phyloP scores from a whole-genome alignment of 2,113 vertebrate genomes.

The Bombycilla garrulus region DNA sequence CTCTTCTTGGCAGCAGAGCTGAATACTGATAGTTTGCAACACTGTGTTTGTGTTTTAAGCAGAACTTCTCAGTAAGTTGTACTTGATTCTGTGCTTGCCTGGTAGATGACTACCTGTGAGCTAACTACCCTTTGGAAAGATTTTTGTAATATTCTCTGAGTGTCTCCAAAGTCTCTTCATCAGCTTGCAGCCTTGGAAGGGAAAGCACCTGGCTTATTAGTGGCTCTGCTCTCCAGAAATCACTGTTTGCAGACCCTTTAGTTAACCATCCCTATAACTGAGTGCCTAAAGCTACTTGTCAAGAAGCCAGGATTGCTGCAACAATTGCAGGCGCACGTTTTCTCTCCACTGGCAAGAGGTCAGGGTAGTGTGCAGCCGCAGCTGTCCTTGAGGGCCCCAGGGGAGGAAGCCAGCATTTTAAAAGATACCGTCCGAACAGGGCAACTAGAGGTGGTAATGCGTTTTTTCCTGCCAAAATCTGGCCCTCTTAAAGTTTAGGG shows the following conservation, averaged over 20 bases:
- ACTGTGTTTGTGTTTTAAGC: not conserved
- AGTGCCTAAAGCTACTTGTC: not conserved
- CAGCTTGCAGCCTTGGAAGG: not conserved
- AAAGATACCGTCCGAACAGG: not conserved
- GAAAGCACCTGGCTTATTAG: not conserved
- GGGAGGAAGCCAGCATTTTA: not conserved
- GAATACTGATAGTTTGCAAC: not conserved
- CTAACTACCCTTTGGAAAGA: not conserved
- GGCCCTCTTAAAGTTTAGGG: not conserved
- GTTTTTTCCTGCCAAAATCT: not conserved
- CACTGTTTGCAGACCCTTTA: rapidly evolving
- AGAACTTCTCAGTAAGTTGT: not conserved
- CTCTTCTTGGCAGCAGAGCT: not conserved
- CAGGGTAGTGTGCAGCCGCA: not conserved
- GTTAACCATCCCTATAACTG: rapidly evolving
- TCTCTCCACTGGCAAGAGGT: not conserved
- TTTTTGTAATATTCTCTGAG: rapidly evolving
- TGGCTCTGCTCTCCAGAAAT: not conserved
- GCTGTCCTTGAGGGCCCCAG: not conserved
- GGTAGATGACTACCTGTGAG: not conserved
- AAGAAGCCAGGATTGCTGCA: not conserved
- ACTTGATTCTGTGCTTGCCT: not conserved
- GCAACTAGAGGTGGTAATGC: not conserved
- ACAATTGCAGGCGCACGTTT: not conserved
- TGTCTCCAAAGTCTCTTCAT: not conserved